These are phyloP conservation scores for Acrocephalus arundinaceus DNA, from an alignment of 2,113 vertebrate species.

Conservation along the genomic window DNA sequence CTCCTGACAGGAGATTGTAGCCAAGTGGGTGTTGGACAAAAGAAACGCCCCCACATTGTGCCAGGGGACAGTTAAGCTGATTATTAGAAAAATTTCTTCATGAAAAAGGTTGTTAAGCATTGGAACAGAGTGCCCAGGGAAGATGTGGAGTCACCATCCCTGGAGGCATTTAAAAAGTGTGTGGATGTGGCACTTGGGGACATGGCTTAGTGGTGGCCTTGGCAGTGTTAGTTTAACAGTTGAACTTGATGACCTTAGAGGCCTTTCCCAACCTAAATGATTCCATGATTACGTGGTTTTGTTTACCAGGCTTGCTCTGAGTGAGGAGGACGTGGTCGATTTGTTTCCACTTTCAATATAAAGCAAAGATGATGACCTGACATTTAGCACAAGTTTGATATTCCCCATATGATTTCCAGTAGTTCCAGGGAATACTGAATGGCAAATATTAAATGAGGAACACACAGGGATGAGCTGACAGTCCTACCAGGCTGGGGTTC, in stretches of 20 bases:
- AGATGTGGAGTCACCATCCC: no score
- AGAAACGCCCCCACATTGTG: accelerated
- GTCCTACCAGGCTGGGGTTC: neutral
- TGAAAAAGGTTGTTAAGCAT: neutral
- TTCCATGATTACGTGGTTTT: neutral
- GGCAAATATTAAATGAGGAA: neutral
- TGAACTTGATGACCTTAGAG: neutral
- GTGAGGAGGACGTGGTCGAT: neutral
- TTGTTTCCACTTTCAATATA: neutral
- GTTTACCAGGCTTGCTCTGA: neutral
- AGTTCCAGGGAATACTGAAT: neutral
- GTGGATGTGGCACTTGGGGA: neutral
- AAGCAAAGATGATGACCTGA: neutral
- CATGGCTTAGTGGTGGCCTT: neutral
- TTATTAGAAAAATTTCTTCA: neutral
- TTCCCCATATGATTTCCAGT: neutral
- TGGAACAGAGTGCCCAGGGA: neutral
- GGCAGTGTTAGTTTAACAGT: neutral
- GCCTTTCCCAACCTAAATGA: neutral
- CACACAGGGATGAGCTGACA: neutral
- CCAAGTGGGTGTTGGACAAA: neutral
- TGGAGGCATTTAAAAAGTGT: neutral
- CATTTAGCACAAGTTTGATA: neutral
- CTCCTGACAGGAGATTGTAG: neutral
- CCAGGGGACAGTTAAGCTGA: neutral